Conservation (phyloP, 2,797 vertebrate species). For the Etheostoma perlongum region DNA sequence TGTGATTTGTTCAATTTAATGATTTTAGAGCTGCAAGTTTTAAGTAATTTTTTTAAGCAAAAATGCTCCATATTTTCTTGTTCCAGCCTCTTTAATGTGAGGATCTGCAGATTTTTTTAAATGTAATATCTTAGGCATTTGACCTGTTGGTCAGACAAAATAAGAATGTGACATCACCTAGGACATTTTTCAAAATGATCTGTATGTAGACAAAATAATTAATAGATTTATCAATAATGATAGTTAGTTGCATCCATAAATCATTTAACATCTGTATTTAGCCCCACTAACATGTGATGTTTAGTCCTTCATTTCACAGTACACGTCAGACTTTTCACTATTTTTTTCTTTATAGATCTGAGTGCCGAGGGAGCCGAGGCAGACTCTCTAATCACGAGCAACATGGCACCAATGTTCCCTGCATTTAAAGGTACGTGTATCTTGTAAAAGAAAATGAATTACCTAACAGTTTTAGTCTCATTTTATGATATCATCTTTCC, state of each 20-base stretch:
- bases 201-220: background rate
- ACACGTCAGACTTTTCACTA: background rate
- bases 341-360: slow-evolving; percentile 70
- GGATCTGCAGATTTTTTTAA: background rate
- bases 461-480: too few species aligned
- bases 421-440: slow-evolving; percentile 89
- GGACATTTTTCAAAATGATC: background rate
- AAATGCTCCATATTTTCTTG: background rate
- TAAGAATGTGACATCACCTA: background rate
- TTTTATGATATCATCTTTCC: too few species aligned
- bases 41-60: background rate
- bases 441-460: too few species aligned
- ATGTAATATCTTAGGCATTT: background rate
- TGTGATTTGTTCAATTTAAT: background rate
- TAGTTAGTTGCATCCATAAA: background rate
- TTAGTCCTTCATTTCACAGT: background rate
- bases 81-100: background rate
- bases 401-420: slow-evolving; percentile 93
- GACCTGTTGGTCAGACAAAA: background rate
- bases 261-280: background rate
- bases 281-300: background rate
- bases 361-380: slow-evolving; percentile 41
- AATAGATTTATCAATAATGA: background rate
- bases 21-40: background rate
- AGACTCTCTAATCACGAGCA: slow-evolving; percentile 93